Evolutionary conservation across 2,888 invertebrate genomes (phyloP).

Genomic region (Drosophila sordidapex): DNA sequence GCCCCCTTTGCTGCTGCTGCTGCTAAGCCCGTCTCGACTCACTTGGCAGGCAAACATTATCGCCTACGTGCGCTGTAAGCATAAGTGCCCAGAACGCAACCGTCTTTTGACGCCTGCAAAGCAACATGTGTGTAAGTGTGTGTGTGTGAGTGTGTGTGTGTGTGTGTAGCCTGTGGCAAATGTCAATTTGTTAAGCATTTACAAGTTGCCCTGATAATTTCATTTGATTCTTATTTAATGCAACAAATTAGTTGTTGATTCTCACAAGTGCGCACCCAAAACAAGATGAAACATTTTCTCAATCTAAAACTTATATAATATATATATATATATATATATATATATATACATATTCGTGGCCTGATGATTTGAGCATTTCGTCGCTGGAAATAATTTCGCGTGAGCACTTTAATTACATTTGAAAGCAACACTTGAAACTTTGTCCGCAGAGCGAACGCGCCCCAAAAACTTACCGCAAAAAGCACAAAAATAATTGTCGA

Average conservation of each 20-base stretch:
- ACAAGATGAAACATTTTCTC: neutral
- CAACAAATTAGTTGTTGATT: constrained; percentile 81
- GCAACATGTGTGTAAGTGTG: constrained; percentile 8
- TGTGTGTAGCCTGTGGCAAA: constrained; percentile 52
- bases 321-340: constrained; percentile 16
- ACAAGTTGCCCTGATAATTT: constrained; percentile 82
- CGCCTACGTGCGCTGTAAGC: constrained; percentile 80
- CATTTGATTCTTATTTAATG: constrained; percentile 81
- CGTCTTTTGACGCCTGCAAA: constrained; percentile 56
- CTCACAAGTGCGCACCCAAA: neutral
- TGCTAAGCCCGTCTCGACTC: constrained; percentile 27
- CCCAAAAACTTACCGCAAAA: constrained; percentile 74
- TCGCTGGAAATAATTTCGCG: constrained; percentile 50
- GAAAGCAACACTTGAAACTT: constrained; percentile 79
- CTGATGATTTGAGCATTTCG: constrained; percentile 59
- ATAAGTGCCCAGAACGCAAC: constrained; percentile 59
- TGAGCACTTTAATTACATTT: constrained; percentile 77
- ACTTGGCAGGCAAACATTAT: constrained; percentile 80
- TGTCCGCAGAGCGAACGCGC: constrained; percentile 45
- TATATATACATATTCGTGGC: constrained; percentile 1
- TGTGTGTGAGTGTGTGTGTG: constrained; percentile 13
- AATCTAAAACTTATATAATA: constrained; percentile 3
- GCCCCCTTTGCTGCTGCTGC: constrained; percentile 1
- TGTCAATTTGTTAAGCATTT: constrained; percentile 82
- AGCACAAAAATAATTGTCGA: constrained; percentile 74